phyloP scores from a whole-genome alignment of 2,113 vertebrate genomes.

The Silurus meridionalis region DNA sequence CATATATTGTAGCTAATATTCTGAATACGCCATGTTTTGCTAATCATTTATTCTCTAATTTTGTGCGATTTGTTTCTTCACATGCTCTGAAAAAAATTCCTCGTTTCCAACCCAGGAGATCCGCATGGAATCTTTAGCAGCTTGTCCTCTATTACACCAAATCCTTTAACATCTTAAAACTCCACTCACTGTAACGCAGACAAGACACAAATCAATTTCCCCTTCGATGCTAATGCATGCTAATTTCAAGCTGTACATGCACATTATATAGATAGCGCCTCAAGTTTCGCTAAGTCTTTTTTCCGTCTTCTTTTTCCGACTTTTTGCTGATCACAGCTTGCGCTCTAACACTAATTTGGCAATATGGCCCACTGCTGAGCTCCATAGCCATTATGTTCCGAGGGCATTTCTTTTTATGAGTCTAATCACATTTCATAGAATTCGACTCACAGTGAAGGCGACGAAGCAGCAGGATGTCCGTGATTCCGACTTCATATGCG shows the following conservation, averaged over 20 bases:
- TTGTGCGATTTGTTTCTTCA: too few relatives aligned
- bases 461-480: neutral
- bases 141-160: neutral
- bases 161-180: neutral
- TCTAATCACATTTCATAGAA: conserved; percentile 2
- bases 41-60: too few relatives aligned
- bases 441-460: neutral
- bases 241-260: conserved; percentile 52
- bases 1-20: too few relatives aligned
- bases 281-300: conserved; percentile 22
- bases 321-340: conserved; percentile 70
- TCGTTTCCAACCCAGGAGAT: neutral
- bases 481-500: neutral
- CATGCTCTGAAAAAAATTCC: neutral
- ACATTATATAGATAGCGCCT: conserved; percentile 2
- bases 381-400: conserved; percentile 69
- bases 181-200: neutral
- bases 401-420: conserved; percentile 64
- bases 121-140: neutral
- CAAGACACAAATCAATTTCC: neutral
- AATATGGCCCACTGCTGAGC: conserved; percentile 67
- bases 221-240: conserved; percentile 63
- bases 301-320: neutral
- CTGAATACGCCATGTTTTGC: too few relatives aligned
- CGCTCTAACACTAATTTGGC: conserved; percentile 68